Evolutionary conservation across 1,140 invertebrate species (phyloP).

Genomic region (Neomicropteryx cornuta): DNA sequence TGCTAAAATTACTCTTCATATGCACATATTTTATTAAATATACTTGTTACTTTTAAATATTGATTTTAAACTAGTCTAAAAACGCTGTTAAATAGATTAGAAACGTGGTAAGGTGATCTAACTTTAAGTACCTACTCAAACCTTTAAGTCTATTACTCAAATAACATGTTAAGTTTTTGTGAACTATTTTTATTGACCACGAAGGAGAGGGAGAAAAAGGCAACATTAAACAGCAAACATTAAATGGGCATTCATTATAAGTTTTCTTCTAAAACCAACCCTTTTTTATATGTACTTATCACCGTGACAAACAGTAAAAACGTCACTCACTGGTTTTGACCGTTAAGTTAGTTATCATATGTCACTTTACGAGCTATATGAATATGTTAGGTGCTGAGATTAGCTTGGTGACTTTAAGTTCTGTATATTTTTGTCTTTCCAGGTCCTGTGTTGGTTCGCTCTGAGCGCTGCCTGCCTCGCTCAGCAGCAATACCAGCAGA

Average conservation of each 20-base stretch:
- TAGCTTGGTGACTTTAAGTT: not conserved
- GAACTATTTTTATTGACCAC: too few species aligned
- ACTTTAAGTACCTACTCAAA: too few species aligned
- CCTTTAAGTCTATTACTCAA: too few species aligned
- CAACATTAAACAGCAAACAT: too few species aligned
- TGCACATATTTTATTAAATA: too few species aligned
- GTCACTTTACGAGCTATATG: not conserved
- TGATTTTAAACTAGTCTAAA: too few species aligned
- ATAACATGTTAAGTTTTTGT: too few species aligned
- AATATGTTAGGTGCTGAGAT: not conserved
- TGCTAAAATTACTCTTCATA: too few species aligned
- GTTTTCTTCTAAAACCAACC: not conserved
- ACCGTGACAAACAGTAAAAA: not conserved
- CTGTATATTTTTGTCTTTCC: not conserved
- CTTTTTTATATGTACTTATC: not conserved
- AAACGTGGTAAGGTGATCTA: too few species aligned
- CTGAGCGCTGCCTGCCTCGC: slow-evolving; percentile 5
- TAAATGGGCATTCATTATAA: not conserved
- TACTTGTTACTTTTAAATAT: too few species aligned
- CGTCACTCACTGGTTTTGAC: not conserved
- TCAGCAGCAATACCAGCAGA: slow-evolving; percentile 24
- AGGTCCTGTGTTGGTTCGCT: not conserved
- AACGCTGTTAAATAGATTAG: too few species aligned
- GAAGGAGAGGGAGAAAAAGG: too few species aligned
- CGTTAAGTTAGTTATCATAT: not conserved